Percentiles rank a stretch among this genome's conserved stretches.
These are phyloP conservation scores for Oasisia sp. DNA, from an alignment of 2,888 invertebrate genomes.

Conservation along the genomic window DNA sequence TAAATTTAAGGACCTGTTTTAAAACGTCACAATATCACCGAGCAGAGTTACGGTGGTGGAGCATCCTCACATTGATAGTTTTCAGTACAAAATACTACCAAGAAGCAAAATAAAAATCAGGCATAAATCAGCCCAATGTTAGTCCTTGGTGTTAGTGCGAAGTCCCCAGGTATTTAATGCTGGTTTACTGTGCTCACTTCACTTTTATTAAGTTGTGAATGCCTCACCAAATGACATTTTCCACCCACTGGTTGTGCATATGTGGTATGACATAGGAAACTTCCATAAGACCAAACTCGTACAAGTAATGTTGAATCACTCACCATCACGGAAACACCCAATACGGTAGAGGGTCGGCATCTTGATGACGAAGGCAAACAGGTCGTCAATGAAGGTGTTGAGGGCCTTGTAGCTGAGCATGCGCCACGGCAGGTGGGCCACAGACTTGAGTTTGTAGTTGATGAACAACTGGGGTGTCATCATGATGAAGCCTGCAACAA, in stretches of 20 bases:
- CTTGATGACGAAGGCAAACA: slow-evolving; percentile 99
- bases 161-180: neutral
- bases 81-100: no score
- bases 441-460: slow-evolving; percentile 98
- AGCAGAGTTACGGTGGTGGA: no score
- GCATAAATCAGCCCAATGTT: no score
- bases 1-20: no score
- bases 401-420: slow-evolving; percentile 99
- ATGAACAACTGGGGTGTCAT: slow-evolving; percentile 99
- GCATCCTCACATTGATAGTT: no score
- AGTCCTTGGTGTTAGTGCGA: neutral
- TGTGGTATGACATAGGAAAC: no score
- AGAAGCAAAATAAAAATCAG: no score
- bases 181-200: neutral
- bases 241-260: no score
- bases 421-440: slow-evolving; percentile 98
- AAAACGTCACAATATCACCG: no score
- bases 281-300: neutral
- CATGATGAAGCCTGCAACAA: slow-evolving; percentile 89
- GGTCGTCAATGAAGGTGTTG: slow-evolving; percentile 99
- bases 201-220: neutral
- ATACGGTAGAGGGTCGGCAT: slow-evolving; percentile 99
- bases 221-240: neutral
- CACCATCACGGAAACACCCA: slow-evolving; percentile 96
- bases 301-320: slow-evolving; percentile 38